Conservation (phyloP, 2,113 vertebrate species). For the Dromiciops gliroides region DNA sequence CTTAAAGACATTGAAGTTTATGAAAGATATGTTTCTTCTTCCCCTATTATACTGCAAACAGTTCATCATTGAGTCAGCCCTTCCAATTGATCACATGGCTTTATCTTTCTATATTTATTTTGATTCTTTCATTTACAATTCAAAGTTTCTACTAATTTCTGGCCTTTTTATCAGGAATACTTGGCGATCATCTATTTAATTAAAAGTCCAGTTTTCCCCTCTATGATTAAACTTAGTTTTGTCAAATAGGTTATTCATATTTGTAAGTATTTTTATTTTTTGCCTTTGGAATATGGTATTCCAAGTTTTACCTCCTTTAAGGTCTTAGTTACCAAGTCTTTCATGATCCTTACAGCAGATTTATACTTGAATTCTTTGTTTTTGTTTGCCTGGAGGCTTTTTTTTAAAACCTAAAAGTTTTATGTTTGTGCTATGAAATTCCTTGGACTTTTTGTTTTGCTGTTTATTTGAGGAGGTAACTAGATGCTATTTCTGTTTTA, state of each 20-base stretch:
- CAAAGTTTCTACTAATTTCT: not conserved
- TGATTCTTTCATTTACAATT: no score
- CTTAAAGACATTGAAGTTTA: no score
- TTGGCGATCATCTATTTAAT: not conserved
- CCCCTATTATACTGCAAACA: no score
- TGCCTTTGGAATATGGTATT: not conserved
- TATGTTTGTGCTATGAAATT: not conserved
- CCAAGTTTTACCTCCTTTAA: not conserved
- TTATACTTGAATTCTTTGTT: not conserved
- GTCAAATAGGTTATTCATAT: not conserved
- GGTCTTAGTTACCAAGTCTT: not conserved
- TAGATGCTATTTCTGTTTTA: not conserved
- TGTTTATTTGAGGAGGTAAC: not conserved
- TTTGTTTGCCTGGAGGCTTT: not conserved
- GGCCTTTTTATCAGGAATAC: not conserved
- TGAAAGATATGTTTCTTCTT: no score
- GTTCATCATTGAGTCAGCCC: no score
- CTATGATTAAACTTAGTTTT: not conserved
- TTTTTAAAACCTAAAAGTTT: not conserved
- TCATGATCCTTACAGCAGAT: not conserved
- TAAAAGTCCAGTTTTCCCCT: not conserved
- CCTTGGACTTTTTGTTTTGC: not conserved
- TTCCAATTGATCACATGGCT: no score
- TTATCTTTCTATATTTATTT: no score
- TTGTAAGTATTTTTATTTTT: not conserved